Evolutionary conservation across 92 coral and sea anemone genomes (phyloP).

Genomic region (Parazoanthus darwini): DNA sequence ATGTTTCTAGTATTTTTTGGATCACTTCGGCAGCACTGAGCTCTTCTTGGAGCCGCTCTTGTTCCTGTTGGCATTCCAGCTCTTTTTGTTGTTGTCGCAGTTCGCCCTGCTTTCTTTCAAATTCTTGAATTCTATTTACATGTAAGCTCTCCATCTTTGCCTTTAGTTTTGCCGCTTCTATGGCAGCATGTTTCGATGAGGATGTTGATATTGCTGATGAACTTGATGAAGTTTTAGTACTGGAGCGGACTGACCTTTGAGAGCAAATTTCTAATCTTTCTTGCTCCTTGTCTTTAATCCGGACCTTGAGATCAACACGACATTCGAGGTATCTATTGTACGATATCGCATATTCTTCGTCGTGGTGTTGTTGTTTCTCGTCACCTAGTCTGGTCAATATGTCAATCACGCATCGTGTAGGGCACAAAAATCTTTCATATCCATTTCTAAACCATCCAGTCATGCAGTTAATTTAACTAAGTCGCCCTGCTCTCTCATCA

Average conservation of each 20-base stretch:
- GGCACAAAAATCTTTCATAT: neutral
- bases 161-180: conserved; percentile 34
- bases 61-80: no score
- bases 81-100: no score
- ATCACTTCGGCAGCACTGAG: no score
- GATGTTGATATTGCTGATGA: neutral
- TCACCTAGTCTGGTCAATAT: conserved; percentile 31
- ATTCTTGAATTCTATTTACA: neutral
- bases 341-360: neutral
- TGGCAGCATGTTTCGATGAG: conserved; percentile 30
- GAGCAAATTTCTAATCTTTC: conserved; percentile 37
- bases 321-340: conserved; percentile 33
- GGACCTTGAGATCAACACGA: conserved; percentile 32
- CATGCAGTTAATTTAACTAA: conserved; percentile 1
- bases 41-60: no score
- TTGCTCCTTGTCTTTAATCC: conserved; percentile 33
- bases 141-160: conserved; percentile 27
- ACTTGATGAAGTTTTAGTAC: neutral
- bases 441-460: conserved; percentile 20
- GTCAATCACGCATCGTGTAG: conserved; percentile 18
- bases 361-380: neutral
- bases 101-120: no score
- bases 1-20: neutral
- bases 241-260: conserved; percentile 43
- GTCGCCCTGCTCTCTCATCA: neutral